Evolutionary conservation across 92 coral and sea anemone genomes (phyloP).

Genomic region (Zoanthus gigantus): DNA sequence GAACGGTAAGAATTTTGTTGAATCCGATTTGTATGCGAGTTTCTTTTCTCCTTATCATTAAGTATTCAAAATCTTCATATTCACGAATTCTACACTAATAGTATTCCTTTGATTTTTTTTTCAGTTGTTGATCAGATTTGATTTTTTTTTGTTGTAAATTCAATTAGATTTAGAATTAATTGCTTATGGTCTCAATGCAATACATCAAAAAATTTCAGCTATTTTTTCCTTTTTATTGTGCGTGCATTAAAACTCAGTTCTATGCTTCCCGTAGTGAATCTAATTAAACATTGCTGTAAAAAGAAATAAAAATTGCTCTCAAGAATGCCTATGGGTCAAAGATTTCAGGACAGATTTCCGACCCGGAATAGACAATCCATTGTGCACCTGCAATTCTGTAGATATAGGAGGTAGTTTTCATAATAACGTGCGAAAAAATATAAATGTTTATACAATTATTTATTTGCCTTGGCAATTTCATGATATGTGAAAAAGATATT

Average conservation of each 20-base stretch:
- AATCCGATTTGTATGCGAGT: not conserved
- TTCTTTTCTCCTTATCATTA: not conserved
- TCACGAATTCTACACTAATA: no score
- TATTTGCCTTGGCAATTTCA: not conserved
- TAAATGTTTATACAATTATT: not conserved
- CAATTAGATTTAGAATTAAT: no score
- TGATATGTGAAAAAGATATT: not conserved
- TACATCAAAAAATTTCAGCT: not conserved
- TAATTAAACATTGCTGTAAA: not conserved
- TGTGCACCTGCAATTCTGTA: not conserved
- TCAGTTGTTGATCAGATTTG: no score
- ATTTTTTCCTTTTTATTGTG: not conserved
- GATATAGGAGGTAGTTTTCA: no score
- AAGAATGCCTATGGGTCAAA: constrained; percentile 21
- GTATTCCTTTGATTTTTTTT: no score
- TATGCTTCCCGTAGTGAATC: constrained; percentile 16
- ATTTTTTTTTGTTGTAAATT: no score
- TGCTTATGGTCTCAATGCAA: not conserved
- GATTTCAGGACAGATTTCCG: constrained; percentile 14
- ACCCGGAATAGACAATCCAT: not conserved
- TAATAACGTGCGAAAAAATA: not conserved
- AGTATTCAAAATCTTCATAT: no score
- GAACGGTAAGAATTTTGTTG: not conserved
- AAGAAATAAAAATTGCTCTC: not conserved
- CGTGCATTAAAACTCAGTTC: not conserved